Percentiles rank a stretch among this genome's conserved stretches.
Evolutionary conservation across 2,888 invertebrate species (phyloP).

Genomic region (Ochropleura plecta): DNA sequence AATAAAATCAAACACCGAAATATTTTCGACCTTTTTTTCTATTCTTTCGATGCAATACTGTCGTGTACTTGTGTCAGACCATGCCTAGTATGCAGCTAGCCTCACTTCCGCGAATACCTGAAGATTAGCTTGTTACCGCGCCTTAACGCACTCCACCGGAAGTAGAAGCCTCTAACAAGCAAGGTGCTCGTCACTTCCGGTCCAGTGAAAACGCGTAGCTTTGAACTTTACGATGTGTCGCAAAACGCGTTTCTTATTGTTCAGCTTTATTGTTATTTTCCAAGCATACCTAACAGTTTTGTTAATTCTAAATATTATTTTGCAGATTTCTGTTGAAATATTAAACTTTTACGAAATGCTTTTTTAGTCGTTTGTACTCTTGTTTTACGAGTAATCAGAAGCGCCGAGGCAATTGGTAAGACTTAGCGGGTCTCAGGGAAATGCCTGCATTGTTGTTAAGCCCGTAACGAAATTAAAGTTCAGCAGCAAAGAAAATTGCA

Average conservation of each 20-base stretch:
- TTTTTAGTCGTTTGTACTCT: not conserved
- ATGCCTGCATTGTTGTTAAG: conserved; percentile 7
- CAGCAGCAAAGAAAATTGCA: conserved; percentile 4
- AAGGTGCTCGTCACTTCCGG: conserved; percentile 70
- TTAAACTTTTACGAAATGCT: not conserved
- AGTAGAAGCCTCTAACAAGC: conserved; percentile 72
- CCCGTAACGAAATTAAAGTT: not conserved
- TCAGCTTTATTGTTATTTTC: not conserved
- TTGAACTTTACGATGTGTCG: conserved; percentile 39
- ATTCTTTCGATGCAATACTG: no score
- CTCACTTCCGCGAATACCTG: no score
- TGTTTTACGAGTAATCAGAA: not conserved
- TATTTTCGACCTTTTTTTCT: no score
- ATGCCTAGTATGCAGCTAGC: no score
- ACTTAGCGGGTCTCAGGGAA: conserved; percentile 11
- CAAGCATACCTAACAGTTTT: not conserved
- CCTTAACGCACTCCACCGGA: conserved; percentile 59
- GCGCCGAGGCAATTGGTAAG: not conserved
- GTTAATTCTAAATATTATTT: not conserved
- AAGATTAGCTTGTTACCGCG: no score
- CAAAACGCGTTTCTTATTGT: conserved; percentile 9
- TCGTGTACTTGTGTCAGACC: no score
- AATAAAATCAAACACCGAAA: no score
- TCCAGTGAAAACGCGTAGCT: conserved; percentile 64
- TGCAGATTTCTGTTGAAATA: not conserved